Evolutionary conservation across 1,140 invertebrate genomes (phyloP).

Genomic region (Pristionchus pacificus): DNA sequence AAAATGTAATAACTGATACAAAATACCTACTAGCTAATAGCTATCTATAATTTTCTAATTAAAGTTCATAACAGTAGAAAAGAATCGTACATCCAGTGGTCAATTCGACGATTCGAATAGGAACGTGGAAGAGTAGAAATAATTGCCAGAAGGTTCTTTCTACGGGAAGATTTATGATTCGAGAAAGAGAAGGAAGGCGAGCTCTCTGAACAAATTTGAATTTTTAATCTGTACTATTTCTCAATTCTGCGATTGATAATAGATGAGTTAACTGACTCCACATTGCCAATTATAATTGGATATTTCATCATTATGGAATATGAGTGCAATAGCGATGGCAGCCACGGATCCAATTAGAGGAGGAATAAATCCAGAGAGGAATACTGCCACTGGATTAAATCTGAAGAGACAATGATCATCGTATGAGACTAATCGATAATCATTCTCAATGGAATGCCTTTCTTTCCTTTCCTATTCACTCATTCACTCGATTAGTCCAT

Average conservation of each 20-base stretch:
- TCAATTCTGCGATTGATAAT: background rate
- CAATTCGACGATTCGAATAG: constrained; percentile 36
- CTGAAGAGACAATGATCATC: constrained; percentile 15
- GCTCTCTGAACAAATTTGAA: constrained; percentile 28
- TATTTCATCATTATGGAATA: constrained; percentile 56
- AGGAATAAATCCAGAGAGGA: constrained; percentile 53
- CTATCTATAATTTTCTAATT: background rate
- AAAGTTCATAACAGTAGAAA: constrained; percentile 5
- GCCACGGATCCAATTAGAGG: constrained; percentile 52
- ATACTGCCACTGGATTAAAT: constrained; percentile 44
- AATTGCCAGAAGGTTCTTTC: constrained; percentile 40
- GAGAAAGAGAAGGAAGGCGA: constrained; percentile 35
- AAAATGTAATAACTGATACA: constrained; percentile 12
- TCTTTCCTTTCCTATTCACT: too few species aligned
- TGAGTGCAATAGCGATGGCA: constrained; percentile 52
- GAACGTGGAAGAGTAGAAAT: constrained; percentile 38
- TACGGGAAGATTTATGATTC: constrained; percentile 39
- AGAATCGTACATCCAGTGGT: constrained; percentile 36
- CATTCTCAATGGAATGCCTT: background rate
- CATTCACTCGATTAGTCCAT: background rate
- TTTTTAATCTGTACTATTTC: background rate
- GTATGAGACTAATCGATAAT: background rate
- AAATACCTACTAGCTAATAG: background rate
- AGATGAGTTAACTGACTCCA: constrained; percentile 39
- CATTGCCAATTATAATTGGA: constrained; percentile 57